These are phyloP conservation scores for Genyomyrus donnyi DNA, from an alignment of 2,113 vertebrate genomes.

Conservation along the genomic window DNA sequence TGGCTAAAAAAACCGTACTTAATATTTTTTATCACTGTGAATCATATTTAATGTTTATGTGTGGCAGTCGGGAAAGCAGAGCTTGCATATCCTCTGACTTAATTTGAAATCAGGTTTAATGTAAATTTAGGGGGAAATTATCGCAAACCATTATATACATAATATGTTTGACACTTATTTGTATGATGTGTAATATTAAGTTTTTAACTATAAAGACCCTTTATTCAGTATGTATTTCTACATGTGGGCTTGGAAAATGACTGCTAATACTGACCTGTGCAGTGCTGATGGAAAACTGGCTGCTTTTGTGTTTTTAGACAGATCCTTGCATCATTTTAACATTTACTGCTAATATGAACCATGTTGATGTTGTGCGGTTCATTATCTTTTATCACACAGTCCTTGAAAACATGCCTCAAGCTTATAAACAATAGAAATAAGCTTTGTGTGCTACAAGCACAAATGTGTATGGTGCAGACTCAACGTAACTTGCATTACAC, in stretches of 20 bases:
- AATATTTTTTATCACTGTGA: background rate
- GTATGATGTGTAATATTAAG: background rate
- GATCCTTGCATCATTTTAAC: background rate
- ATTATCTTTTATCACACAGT: background rate
- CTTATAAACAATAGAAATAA: background rate
- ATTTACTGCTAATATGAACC: background rate
- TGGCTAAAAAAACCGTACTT: background rate
- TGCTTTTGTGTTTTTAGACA: background rate
- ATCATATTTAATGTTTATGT: background rate
- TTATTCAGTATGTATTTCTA: background rate
- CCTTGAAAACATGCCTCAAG: background rate
- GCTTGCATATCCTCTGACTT: background rate
- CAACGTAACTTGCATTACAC: background rate
- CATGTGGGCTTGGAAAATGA: background rate
- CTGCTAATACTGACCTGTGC: background rate
- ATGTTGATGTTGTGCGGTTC: background rate
- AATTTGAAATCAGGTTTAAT: background rate
- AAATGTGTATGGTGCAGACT: background rate
- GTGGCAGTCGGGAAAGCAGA: background rate
- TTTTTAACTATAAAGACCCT: background rate
- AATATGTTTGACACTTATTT: background rate
- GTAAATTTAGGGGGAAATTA: background rate
- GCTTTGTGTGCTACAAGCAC: background rate
- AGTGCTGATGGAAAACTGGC: background rate
- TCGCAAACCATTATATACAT: background rate